A percentile compares a stretch with the other conserved stretches of the same genome.
Evolutionary conservation across 2,797 vertebrate genomes (phyloP).

Genomic region (Rhinatrema bivittatum): DNA sequence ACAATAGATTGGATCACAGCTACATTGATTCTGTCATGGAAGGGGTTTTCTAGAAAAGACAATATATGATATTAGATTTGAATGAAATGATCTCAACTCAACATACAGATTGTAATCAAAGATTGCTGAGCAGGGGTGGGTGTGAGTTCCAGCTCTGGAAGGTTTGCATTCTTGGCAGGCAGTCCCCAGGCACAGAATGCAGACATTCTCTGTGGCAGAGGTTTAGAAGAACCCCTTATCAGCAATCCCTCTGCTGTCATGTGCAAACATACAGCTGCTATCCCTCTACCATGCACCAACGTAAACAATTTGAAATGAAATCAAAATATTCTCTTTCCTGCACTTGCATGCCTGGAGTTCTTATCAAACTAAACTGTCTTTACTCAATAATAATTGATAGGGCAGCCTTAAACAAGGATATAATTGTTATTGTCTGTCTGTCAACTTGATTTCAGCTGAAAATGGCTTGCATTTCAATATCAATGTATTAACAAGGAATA

Average conservation of each 20-base stretch:
- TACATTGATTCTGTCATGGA: neutral
- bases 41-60: neutral
- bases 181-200: constrained; percentile 41
- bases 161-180: constrained; percentile 36
- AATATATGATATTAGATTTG: constrained; percentile 16
- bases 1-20: neutral
- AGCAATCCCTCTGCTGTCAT: constrained; percentile 26
- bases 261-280: constrained; percentile 14
- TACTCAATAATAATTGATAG: constrained; percentile 28
- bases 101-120: constrained; percentile 30
- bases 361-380: constrained; percentile 13
- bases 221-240: constrained; percentile 22
- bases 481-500: neutral
- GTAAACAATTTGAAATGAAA: constrained; percentile 40
- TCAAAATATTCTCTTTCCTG: constrained; percentile 23
- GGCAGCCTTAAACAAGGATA: constrained; percentile 7
- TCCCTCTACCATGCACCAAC: constrained; percentile 31
- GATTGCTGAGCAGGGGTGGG: constrained; percentile 39
- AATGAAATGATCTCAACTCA: constrained; percentile 49
- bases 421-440: constrained; percentile 17
- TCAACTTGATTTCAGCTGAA: too few relatives aligned
- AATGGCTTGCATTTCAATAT: too few relatives aligned
- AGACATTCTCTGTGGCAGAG: constrained; percentile 31
- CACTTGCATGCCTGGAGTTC: constrained; percentile 21
- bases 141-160: constrained; percentile 37